Base-by-base conservation (phyloP, 2,888 invertebrate species). In the Blera fallax region DNA sequence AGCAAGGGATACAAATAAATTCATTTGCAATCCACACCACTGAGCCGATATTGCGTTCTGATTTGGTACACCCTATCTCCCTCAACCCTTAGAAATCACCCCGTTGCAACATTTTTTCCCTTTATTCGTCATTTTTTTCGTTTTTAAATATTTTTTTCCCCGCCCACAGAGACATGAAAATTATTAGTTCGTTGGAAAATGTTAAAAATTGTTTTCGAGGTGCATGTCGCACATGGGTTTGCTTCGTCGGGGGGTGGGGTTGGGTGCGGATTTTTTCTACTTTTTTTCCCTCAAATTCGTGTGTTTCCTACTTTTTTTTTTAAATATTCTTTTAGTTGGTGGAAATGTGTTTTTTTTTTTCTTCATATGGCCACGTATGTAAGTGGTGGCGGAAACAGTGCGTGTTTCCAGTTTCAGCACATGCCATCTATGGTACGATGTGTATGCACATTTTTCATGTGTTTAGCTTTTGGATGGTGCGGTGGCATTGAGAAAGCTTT, bases 21-120 rank as follows among this genome's bases (percentile, higher is more conserved):
- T 70, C 40, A 70, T 62, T 69, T 69, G 62, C 69, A 78, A 78
- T 78, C 60, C n/a, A 64, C 74, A 54, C 54, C 58, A 45, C 32
- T 27, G 14, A 16, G 29, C 29, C 48, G 43, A 60, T 40, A 52
- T 50, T 60, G 77, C 67, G 67, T 77, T 69, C 40, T 40, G 50
- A 52, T 56, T 58, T 27, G 18, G 2, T 16, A 32, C 45, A 24
- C 18, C 24, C 14, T 7, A 11, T 14, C 48, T 3, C 32, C 52
- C 40, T 5, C n/a, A 16, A 37, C 40, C 21, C 24, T 0, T n/a
- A n/a, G 8, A 50, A 58, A 6, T 7, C 50, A 21, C 24, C 72
- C 60, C 32, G 27, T 14, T 43, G 16, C 21, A 14, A 27, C 16
- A 16, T 27, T 16, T 37, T 52, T 32, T 48, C 2, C 58, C 11